Evolutionary conservation across 2,888 invertebrate species (phyloP).

Genomic region (Hirtodrosophila histrioides): DNA sequence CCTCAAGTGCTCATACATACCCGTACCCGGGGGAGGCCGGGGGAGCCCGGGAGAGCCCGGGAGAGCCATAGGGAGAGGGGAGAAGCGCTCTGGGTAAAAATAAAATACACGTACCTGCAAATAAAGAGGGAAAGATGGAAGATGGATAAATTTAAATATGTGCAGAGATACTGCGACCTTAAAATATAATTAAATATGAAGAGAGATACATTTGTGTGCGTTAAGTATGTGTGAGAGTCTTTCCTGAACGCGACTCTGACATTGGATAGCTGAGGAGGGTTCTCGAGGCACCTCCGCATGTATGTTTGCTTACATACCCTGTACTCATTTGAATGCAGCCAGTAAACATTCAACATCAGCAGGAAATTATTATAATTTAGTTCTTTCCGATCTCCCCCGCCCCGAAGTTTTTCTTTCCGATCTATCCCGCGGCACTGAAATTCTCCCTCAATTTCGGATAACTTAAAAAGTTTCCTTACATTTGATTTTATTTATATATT

Average conservation of each 20-base stretch:
- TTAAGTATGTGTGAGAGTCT: slow-evolving; percentile 7
- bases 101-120: slow-evolving; percentile 58
- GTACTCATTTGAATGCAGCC: not conserved
- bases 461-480: too few species aligned
- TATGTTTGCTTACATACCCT: not conserved
- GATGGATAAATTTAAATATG: slow-evolving; percentile 32
- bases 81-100: slow-evolving; percentile 30
- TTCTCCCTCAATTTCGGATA: too few species aligned
- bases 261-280: slow-evolving; percentile 28
- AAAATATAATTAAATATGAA: slow-evolving; percentile 47
- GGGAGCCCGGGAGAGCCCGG: not conserved
- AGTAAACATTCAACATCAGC: too few species aligned
- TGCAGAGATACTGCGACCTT: slow-evolving; percentile 25
- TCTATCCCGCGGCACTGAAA: too few species aligned
- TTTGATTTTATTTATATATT: too few species aligned
- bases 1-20: slow-evolving; percentile 20
- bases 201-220: slow-evolving; percentile 6
- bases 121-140: slow-evolving; percentile 18
- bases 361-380: too few species aligned
- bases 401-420: too few species aligned
- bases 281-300: not conserved
- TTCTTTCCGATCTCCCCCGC: too few species aligned
- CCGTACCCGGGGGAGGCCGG: slow-evolving; percentile 14
- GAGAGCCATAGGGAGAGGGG: too few species aligned
- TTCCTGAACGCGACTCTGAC: slow-evolving; percentile 28